Conservation (phyloP, 1,140 invertebrate species). For the Ooceraea biroi region DNA sequence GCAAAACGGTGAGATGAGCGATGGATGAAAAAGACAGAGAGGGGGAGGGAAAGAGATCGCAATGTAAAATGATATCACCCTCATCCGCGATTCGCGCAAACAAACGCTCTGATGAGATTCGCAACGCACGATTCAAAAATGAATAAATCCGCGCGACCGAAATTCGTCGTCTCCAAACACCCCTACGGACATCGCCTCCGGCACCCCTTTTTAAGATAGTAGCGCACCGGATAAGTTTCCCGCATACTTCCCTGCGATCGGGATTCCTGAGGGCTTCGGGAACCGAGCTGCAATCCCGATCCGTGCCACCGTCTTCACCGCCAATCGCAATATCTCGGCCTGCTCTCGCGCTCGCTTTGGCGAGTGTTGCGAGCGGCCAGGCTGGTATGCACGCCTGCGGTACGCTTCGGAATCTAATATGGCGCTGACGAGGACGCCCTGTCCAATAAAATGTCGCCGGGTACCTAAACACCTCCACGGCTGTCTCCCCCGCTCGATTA, state of each 20-base stretch:
- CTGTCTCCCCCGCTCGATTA: slow-evolving; percentile 58
- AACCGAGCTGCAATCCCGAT: slow-evolving; percentile 30
- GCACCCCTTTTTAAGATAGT: no score
- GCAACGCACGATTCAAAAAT: neutral
- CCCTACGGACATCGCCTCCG: slow-evolving; percentile 20
- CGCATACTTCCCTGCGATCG: slow-evolving; percentile 50
- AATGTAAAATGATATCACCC: neutral
- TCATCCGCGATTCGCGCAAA: neutral
- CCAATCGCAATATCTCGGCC: slow-evolving; percentile 73
- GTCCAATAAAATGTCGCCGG: slow-evolving; percentile 77
- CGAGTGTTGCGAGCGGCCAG: slow-evolving; percentile 48
- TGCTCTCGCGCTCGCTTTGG: slow-evolving; percentile 66
- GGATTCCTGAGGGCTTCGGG: slow-evolving; percentile 46
- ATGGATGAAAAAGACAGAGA: neutral
- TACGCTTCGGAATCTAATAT: slow-evolving; percentile 78
- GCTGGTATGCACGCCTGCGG: slow-evolving; percentile 67
- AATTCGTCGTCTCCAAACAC: neutral
- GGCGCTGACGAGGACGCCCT: slow-evolving; percentile 72
- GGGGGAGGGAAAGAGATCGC: neutral
- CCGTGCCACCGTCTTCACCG: slow-evolving; percentile 61
- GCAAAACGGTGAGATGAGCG: slow-evolving; percentile 20
- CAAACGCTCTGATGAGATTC: slow-evolving; percentile 14
- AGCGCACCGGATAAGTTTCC: slow-evolving; percentile 47
- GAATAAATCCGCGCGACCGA: neutral
- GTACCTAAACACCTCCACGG: slow-evolving; percentile 68